These are phyloP conservation scores for Leptinotarsa juncta DNA, from an alignment of 2,888 invertebrate genomes.

Conservation along the genomic window DNA sequence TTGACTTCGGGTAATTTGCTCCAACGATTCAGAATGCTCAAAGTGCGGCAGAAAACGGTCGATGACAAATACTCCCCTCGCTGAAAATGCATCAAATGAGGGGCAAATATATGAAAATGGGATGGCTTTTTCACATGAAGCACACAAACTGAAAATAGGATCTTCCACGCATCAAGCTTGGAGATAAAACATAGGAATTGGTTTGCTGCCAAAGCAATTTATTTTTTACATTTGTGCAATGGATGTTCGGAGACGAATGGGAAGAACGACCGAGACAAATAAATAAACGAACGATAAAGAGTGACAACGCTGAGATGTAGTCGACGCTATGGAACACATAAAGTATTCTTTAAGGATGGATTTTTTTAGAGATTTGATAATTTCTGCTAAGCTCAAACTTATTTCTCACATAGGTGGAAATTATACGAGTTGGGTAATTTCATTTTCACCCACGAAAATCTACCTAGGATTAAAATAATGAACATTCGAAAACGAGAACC, in stretches of 20 bases:
- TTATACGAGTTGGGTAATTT: too few relatives aligned
- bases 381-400: too few relatives aligned
- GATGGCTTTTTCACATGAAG: constrained; percentile 63
- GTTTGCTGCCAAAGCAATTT: constrained; percentile 59
- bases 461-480: too few relatives aligned
- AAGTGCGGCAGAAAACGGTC: constrained; percentile 43
- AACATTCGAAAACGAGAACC: too few relatives aligned
- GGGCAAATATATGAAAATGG: constrained; percentile 64
- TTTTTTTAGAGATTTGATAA: too few relatives aligned
- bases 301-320: constrained; percentile 1
- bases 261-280: neutral
- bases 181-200: constrained; percentile 65
- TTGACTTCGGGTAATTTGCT: constrained; percentile 41
- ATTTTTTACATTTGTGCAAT: constrained; percentile 36
- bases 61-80: constrained; percentile 52
- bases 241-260: constrained; percentile 20
- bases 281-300: constrained; percentile 18
- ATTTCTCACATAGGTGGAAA: too few relatives aligned
- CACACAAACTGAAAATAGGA: constrained; percentile 60
- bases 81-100: constrained; percentile 58
- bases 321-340: neutral
- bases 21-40: constrained; percentile 37
- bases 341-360: too few relatives aligned
- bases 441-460: too few relatives aligned
- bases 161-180: constrained; percentile 56